Percentiles rank a stretch among this genome's conserved stretches.
Conservation (phyloP, 2,797 vertebrate species). For the Danio choprae region DNA sequence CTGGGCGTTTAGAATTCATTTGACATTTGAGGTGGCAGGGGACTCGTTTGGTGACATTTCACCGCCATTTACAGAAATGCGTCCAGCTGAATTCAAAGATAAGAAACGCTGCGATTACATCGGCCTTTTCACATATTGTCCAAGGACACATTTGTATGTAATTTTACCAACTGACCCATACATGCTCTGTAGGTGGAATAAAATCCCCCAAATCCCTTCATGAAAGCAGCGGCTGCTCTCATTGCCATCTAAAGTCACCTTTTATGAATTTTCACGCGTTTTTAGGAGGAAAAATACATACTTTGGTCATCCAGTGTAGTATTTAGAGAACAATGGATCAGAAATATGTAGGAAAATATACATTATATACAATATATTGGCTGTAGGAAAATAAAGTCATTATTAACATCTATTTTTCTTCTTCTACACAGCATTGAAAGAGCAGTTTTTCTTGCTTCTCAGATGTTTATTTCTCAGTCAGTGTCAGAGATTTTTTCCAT, state of each 20-base stretch:
- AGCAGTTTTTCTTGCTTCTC: background rate
- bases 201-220: constrained; percentile 18
- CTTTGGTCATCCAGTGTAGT: constrained; percentile 56
- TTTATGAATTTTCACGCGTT: background rate
- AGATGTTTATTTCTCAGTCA: background rate
- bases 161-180: constrained; percentile 37
- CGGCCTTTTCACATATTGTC: constrained; percentile 12
- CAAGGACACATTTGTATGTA: constrained; percentile 31
- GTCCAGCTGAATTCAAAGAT: constrained; percentile 19
- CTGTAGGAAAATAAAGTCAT: background rate
- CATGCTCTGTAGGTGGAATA: background rate
- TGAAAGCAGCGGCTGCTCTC: constrained; percentile 7
- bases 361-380: too few relatives aligned
- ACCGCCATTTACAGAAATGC: constrained; percentile 29
- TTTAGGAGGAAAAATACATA: constrained; percentile 22
- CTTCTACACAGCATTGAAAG: background rate
- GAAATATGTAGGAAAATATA: too few relatives aligned
- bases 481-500: background rate
- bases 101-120: constrained; percentile 12
- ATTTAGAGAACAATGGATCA: constrained; percentile 38
- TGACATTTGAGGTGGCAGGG: constrained; percentile 39
- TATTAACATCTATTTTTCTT: background rate
- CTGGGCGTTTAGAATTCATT: constrained; percentile 25
- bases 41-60: constrained; percentile 43
- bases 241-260: background rate